Evolutionary conservation across 2,888 invertebrate species (phyloP), one percentile per base, ranked within the genome.

Genomic region (Tryphoninae sp.): DNA sequence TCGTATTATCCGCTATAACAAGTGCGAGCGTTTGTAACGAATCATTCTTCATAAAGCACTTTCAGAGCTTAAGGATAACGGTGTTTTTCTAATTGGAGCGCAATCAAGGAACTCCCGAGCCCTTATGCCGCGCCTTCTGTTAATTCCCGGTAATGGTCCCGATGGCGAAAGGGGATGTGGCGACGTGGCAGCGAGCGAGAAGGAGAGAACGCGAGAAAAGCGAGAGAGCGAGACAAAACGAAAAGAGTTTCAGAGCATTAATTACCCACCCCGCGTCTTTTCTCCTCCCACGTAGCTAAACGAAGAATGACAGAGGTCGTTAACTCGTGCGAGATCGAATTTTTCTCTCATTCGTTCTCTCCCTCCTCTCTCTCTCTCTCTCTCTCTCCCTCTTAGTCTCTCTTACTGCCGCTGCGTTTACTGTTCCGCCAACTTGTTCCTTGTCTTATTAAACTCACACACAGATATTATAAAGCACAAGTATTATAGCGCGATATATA

Each of bases 231-330:
- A 65, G 64, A 58, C 16, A 74, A 53, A 22, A 23, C 13, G 9
- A 16, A 26, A 42, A 78, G 64, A 80, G 62, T 73, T 68, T 65
- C 78, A 58, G 74, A 71, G 78, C 65, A 81, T 78, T 83, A 83
- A 83, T 80, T 83, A 78, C 76, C 77, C 64, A 55, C 53, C 69
- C 78, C 58, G 65, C 64, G 69, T 75, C 74, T 80, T 78, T 74
- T 82, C 74, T 67, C 22, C 59, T 69, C 80, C 68, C 51, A 65
- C 16, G 19, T 26, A 42, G 59, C 72, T 80, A 67, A 84, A 84
- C 79, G 84, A 81, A 76, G 81, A 81, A 83, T 81, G 84, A 83
- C 79, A 78, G 82, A 78, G 76, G 80, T 82, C 78, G 76, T 83
- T 75, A 75, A 80, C 81, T 83, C 83, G 69, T 75, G 58, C 65